A percentile compares a stretch with the other conserved stretches of the same genome.
Evolutionary conservation across 2,888 invertebrate species (phyloP).

Genomic region (Hydriomena furcata): DNA sequence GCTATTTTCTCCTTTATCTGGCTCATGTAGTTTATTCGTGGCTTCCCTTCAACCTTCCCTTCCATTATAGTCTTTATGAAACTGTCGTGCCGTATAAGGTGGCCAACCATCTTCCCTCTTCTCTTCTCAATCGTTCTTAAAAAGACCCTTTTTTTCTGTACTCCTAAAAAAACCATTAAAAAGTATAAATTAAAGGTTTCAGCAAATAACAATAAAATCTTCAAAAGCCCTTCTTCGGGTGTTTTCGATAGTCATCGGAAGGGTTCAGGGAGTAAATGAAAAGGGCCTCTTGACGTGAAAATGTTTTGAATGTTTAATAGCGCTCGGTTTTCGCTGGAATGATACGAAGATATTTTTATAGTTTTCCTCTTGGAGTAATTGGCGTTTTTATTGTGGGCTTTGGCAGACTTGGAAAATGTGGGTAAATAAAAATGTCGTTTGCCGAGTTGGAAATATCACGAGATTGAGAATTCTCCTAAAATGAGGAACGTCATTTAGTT

Average conservation of each 20-base stretch:
- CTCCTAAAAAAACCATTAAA: too few species aligned
- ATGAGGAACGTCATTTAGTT: too few species aligned
- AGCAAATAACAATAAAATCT: slow-evolving; percentile 15
- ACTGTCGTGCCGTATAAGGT: too few species aligned
- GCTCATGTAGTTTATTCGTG: too few species aligned
- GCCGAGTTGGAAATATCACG: background rate
- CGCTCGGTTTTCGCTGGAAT: background rate
- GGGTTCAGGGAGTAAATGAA: slow-evolving; percentile 7
- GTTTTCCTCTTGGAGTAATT: slow-evolving; percentile 20
- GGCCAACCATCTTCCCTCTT: too few species aligned
- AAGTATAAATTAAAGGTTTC: background rate
- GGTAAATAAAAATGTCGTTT: background rate
- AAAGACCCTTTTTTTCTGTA: too few species aligned
- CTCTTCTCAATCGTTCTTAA: too few species aligned
- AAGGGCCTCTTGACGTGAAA: slow-evolving; percentile 14
- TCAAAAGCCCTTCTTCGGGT: background rate
- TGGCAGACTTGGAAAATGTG: slow-evolving; percentile 2
- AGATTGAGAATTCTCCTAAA: background rate
- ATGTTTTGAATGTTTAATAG: slow-evolving; percentile 23
- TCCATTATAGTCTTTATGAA: too few species aligned
- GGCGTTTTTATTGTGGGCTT: slow-evolving; percentile 15
- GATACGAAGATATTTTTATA: slow-evolving; percentile 19
- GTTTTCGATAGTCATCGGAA: slow-evolving; percentile 6
- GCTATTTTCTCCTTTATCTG: too few species aligned
- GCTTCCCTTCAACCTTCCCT: too few species aligned